Conservation (phyloP, 1,140 invertebrate species). For the Panagrolaimus sp. region DNA sequence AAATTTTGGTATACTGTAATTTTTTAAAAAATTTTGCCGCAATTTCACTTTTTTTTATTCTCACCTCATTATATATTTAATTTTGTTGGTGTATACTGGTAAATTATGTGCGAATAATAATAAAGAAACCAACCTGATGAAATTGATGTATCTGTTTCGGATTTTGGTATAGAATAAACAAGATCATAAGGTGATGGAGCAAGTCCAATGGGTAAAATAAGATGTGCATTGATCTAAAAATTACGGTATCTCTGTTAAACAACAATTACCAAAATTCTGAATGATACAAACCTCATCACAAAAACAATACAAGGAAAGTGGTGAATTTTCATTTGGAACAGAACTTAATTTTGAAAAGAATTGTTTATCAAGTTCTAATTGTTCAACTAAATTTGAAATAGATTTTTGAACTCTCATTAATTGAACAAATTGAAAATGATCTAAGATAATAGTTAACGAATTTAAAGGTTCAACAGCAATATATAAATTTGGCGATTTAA, state of each 20-base stretch:
- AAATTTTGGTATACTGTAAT: too few relatives aligned
- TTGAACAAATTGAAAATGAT: slow-evolving; percentile 47
- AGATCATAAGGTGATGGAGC: slow-evolving; percentile 23
- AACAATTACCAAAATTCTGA: not conserved
- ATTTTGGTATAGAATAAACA: slow-evolving; percentile 8
- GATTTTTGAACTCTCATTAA: slow-evolving; percentile 24
- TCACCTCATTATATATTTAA: not conserved
- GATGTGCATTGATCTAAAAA: slow-evolving; percentile 11
- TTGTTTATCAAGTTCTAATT: slow-evolving; percentile 35
- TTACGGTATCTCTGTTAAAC: not conserved
- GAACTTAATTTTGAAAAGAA: slow-evolving; percentile 22
- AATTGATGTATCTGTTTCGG: slow-evolving; percentile 18
- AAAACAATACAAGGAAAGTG: slow-evolving; percentile 23
- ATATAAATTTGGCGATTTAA: slow-evolving; percentile 6
- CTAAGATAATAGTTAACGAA: slow-evolving; percentile 29
- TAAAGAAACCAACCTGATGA: slow-evolving; percentile 23
- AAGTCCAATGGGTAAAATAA: slow-evolving; percentile 15
- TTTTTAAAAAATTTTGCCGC: too few relatives aligned
- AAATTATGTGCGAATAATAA: slow-evolving; percentile 7
- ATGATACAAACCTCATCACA: slow-evolving; percentile 20
- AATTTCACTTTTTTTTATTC: too few relatives aligned
- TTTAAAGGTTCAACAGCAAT: slow-evolving; percentile 31
- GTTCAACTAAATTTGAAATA: slow-evolving; percentile 34
- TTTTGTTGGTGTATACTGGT: slow-evolving; percentile 13
- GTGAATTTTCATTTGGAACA: slow-evolving; percentile 15